Percentiles rank a stretch among this genome's conserved stretches.
These are phyloP conservation scores for Eucera pruinosa DNA, from an alignment of 2,888 invertebrate species.

Conservation along the genomic window DNA sequence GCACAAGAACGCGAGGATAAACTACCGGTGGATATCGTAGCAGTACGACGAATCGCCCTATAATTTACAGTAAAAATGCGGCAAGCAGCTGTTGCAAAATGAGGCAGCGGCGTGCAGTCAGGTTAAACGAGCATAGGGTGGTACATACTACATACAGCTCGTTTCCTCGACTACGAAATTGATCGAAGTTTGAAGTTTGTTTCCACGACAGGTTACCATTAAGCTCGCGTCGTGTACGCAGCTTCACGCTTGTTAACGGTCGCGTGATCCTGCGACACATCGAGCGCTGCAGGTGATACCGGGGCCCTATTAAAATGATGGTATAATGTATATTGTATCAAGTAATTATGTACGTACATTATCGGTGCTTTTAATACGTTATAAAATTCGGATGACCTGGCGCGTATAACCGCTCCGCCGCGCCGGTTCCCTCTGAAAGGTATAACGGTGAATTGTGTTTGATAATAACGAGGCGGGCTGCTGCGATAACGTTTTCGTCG, in stretches of 20 bases:
- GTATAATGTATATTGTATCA: slow-evolving; percentile 63
- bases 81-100: slow-evolving; percentile 18
- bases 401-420: slow-evolving; percentile 17
- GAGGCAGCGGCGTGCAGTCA: neutral
- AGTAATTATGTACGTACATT: slow-evolving; percentile 60
- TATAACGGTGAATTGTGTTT: slow-evolving; percentile 63
- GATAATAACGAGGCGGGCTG: slow-evolving; percentile 54
- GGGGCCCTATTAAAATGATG: slow-evolving; percentile 61
- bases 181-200: slow-evolving; percentile 41
- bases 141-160: slow-evolving; percentile 2
- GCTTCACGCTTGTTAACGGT: slow-evolving; percentile 57
- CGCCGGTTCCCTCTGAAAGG: slow-evolving; percentile 29
- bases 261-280: slow-evolving; percentile 44
- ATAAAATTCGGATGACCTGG: slow-evolving; percentile 57
- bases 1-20: neutral
- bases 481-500: slow-evolving; percentile 53
- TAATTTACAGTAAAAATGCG: slow-evolving; percentile 20
- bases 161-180: slow-evolving; percentile 24
- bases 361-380: slow-evolving; percentile 64
- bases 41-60: neutral
- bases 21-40: neutral
- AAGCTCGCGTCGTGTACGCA: slow-evolving; percentile 14
- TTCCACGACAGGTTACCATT: slow-evolving; percentile 32
- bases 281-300: slow-evolving; percentile 47
- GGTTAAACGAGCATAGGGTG: neutral